These are phyloP conservation scores for Pampus argenteus DNA, from an alignment of 2,797 vertebrate species.

Conservation along the genomic window DNA sequence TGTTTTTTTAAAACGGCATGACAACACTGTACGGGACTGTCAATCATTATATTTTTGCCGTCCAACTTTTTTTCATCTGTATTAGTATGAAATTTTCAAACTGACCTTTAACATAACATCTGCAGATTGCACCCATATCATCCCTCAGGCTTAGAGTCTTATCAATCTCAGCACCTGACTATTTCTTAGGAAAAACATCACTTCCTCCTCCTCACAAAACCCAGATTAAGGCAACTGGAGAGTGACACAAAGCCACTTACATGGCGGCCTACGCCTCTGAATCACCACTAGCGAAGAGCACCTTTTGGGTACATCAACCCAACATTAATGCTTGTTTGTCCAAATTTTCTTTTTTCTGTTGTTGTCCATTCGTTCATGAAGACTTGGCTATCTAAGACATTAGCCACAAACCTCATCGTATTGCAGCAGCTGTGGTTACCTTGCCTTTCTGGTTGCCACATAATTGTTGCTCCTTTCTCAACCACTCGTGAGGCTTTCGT, in stretches of 20 bases:
- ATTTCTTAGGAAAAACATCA: conserved; percentile 32
- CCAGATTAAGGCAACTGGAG: conserved; percentile 70
- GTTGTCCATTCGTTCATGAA: neutral
- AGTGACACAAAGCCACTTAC: conserved; percentile 76
- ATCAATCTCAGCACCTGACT: conserved; percentile 65
- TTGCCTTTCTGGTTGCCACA: conserved; percentile 77
- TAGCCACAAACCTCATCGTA: conserved; percentile 18
- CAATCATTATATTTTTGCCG: neutral
- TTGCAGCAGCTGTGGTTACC: conserved; percentile 42
- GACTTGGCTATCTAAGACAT: conserved; percentile 25
- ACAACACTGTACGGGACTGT: neutral
- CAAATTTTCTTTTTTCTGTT: neutral
- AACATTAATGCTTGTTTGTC: conserved; percentile 36
- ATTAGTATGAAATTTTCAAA: neutral
- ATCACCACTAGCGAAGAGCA: conserved; percentile 39
- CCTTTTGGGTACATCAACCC: conserved; percentile 21
- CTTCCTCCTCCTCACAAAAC: conserved; percentile 58
- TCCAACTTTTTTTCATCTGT: neutral
- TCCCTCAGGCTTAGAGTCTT: conserved; percentile 25
- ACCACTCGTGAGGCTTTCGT: conserved; percentile 58
- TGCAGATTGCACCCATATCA: neutral
- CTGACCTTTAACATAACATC: neutral
- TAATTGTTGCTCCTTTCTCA: conserved; percentile 72
- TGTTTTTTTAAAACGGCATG: neutral
- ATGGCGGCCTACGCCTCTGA: conserved; percentile 58